Base-by-base conservation (phyloP, 2,797 vertebrate genomes). In the Agapornis canus region DNA sequence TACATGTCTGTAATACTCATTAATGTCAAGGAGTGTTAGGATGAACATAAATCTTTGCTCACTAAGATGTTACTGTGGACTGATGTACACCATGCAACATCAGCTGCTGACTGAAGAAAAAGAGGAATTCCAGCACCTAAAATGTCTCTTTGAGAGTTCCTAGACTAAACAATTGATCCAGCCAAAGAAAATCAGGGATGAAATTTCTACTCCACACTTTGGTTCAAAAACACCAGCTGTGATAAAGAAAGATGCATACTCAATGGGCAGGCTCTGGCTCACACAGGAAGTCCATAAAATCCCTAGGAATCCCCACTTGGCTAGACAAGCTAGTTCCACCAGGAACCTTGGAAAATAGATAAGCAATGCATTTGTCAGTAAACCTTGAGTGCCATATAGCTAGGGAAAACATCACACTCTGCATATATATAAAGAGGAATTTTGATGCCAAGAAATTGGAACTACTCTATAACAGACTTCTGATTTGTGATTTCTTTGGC, bases 401-500 rank as follows among this genome's bases (percentile, higher is more conserved):
- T 80, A 82, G 45, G 60, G 82, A 89, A 91, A 95, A 61, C 75
- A 90, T 86, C 85, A 82, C 89, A 49, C 70, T 64, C 40, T 52
- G 35, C 48, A 47, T 66, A 68, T 37, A 86, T 56, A 79, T 84
- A 82, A 79, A 91, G 77, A 86, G 73, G 85, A 79, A 60, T 83
- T 70, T 43, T 4, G 42, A 71, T 82, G 94, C 89, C 89, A 96
- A 95, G 89, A 90, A 96, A 88, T 81, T 88, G 76, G 63, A 96
- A 60, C 89, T 81, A 26, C 70, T 91, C 80, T 52, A 27, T 82
- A 90, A 79, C 94, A 96, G 91, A 84, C 85, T 92, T 77, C 88
- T 90, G 91, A 96, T 96, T 96, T 94, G 91, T 96, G 96, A 96
- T 96, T 94, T 97, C 95, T 86, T 97, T 97, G 96, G 95, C 95